Percentiles rank a stretch among this genome's conserved stretches.
These are phyloP conservation scores for Acrobasis consociella DNA, from an alignment of 2,888 invertebrate genomes.

Conservation along the genomic window DNA sequence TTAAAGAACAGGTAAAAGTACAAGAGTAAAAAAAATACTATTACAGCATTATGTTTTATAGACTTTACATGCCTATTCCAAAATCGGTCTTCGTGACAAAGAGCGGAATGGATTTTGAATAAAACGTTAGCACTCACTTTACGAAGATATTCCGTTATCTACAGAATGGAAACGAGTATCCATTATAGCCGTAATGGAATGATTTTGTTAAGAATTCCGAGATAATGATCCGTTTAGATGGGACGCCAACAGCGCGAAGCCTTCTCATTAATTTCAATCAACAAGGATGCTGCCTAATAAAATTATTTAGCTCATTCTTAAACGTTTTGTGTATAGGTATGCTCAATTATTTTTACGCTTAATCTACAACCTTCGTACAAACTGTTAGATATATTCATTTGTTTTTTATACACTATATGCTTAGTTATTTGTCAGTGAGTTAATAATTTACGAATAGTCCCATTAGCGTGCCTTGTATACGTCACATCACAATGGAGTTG, in stretches of 20 bases:
- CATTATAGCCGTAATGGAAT: slow-evolving; percentile 30
- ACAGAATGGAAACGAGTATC: slow-evolving; percentile 30
- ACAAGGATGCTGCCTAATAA: slow-evolving; percentile 18
- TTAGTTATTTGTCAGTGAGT: too few relatives aligned
- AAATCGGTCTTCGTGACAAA: not conserved
- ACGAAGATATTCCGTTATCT: slow-evolving; percentile 25
- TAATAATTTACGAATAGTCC: too few relatives aligned
- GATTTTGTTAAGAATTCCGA: slow-evolving; percentile 31
- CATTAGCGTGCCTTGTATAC: too few relatives aligned
- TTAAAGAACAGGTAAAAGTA: too few relatives aligned
- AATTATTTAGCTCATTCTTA: slow-evolving; percentile 8
- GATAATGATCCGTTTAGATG: slow-evolving; percentile 24
- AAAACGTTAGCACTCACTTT: slow-evolving; percentile 19
- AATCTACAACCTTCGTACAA: too few relatives aligned
- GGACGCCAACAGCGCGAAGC: slow-evolving; percentile 3
- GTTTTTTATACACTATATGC: too few relatives aligned
- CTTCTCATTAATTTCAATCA: slow-evolving; percentile 23
- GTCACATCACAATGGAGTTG: too few relatives aligned
- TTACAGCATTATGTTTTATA: too few relatives aligned
- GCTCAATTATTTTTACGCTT: too few relatives aligned
- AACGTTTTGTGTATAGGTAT: not conserved
- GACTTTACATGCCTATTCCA: not conserved
- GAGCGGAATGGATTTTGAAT: slow-evolving; percentile 9
- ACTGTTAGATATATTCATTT: too few relatives aligned
- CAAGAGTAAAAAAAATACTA: too few relatives aligned